These are phyloP conservation scores for Darevskia nairensis DNA, from an alignment of 2,797 vertebrate genomes.

Conservation along the genomic window DNA sequence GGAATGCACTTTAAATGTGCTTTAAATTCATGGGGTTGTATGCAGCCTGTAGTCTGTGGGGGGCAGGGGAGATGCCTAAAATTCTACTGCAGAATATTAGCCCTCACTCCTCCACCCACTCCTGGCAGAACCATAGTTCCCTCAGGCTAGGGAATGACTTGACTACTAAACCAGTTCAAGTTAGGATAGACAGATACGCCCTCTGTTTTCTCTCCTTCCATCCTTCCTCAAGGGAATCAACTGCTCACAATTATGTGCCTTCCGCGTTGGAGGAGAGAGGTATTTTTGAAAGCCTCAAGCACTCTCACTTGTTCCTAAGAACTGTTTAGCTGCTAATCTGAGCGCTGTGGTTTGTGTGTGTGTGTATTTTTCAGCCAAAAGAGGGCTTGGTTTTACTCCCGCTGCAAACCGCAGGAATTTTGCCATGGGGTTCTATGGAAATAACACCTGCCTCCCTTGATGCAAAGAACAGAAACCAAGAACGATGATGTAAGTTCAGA, in stretches of 20 bases:
- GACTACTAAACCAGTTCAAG: neutral
- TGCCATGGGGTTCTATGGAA: neutral
- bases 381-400: neutral
- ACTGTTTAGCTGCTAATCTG: neutral
- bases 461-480: constrained; percentile 25
- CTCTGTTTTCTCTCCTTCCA: neutral
- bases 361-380: fast-evolving
- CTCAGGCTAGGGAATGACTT: neutral
- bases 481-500: constrained; percentile 25
- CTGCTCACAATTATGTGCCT: neutral
- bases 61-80: neutral
- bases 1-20: too few species aligned
- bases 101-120: neutral
- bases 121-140: constrained; percentile 12
- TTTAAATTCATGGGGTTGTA: neutral
- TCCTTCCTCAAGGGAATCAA: neutral
- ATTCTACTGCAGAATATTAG: neutral
- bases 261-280: neutral
- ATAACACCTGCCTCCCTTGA: constrained; percentile 34
- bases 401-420: neutral
- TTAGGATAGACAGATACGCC: neutral
- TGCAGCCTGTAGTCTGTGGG: neutral
- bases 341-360: neutral
- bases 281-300: neutral
- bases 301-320: neutral